Evolutionary conservation across 2,888 invertebrate genomes (phyloP), one percentile per base, ranked within the genome.

Genomic region (Drosophila ustulata): DNA sequence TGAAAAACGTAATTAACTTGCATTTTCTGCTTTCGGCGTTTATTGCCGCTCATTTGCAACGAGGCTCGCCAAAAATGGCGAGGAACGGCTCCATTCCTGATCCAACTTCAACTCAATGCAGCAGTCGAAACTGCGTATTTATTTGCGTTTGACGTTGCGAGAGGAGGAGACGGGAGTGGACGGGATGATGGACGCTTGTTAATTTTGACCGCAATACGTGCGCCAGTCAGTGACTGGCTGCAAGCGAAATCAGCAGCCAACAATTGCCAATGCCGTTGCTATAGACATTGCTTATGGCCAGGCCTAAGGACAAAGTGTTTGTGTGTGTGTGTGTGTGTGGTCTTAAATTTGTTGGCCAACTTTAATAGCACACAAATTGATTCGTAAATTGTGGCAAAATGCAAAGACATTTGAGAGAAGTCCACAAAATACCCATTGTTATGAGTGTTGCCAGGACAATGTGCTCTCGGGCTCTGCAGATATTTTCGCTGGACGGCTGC

Each of bases 1-100:
- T 84, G 88, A 85, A 85, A 85, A 85, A 85, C 88, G 85, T 87
- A 85, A 85, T 85, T 85, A 85, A 85, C 88, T 87, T 82, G 82
- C 75, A 85, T 85, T 85, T 87, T 87, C 88, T 87, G 85, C 85
- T 85, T 80, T 85, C 79, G 80, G 82, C 88, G 79, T 82, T 87
- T 82, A 87, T 85, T 84, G 88, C 80, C 76, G 75, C 85, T 87
- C 85, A 87, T 85, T 85, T 85, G 85, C 82, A 85, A 88, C 66
- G 86, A 66, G 58, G 46, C 66, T 46, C 59, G 62, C 62, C 52
- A 32, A 64, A 65, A 82, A 76, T 62, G 65, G 68, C 72, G 68
- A 51, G 72, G 30, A 52, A 56, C n/a, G 57, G 30, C 49, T 25
- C 30, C 55, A 55, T 49, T 66, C 45, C 26, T 45, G 37, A 25